Conservation (phyloP, 2,797 vertebrate species). For the Sarcophilus harrisii region DNA sequence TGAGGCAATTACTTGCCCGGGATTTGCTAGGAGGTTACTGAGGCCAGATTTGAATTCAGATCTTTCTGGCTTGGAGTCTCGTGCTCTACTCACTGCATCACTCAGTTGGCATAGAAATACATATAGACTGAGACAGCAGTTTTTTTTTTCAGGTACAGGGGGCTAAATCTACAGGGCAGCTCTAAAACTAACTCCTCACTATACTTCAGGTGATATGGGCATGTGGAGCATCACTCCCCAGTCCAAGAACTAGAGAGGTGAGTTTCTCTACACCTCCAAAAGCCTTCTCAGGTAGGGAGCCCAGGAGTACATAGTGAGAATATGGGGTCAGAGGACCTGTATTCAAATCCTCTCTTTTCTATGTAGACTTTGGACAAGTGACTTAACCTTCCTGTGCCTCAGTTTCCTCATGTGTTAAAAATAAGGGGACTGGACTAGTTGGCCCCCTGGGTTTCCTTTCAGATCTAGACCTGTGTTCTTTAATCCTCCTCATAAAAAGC, state of each 20-base stretch:
- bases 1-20: background rate
- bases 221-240: background rate
- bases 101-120: background rate
- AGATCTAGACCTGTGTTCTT: background rate
- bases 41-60: background rate
- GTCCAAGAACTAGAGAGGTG: background rate
- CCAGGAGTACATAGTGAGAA: background rate
- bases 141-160: background rate
- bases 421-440: background rate
- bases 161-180: background rate
- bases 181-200: background rate
- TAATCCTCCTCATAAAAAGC: background rate
- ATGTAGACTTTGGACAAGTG: rapidly evolving
- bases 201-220: background rate
- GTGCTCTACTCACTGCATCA: background rate
- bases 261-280: background rate
- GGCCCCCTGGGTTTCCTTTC: background rate
- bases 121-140: background rate
- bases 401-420: background rate
- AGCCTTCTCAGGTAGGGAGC: background rate
- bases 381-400: background rate
- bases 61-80: background rate
- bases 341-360: background rate
- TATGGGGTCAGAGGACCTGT: background rate
- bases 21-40: no score